phyloP scores from a whole-genome alignment of 2,113 vertebrate genomes.

The Tachycineta bicolor region DNA sequence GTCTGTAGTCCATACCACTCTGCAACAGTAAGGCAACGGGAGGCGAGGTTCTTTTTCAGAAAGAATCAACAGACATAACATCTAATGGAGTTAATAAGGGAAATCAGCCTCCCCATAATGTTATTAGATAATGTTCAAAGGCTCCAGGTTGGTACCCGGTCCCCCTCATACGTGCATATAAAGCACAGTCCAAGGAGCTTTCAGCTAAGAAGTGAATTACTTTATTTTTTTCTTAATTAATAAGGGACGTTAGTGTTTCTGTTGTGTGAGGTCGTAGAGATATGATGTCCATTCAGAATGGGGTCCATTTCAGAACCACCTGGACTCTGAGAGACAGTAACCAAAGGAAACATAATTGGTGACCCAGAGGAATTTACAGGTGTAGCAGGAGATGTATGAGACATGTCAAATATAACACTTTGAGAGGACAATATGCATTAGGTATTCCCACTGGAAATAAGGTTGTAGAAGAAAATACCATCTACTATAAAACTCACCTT shows the following conservation, averaged over 20 bases:
- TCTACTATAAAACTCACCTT: slow-evolving; percentile 78
- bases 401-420: not conserved
- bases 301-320: not conserved
- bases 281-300: rapidly evolving
- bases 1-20: not conserved
- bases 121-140: not conserved
- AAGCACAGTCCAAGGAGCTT: not conserved
- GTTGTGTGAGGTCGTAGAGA: not conserved
- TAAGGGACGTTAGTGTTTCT: not conserved
- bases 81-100: not conserved
- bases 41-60: not conserved
- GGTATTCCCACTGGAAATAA: not conserved
- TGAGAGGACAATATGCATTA: not conserved
- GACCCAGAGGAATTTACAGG: not conserved
- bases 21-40: not conserved
- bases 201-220: not conserved
- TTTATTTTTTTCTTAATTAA: not conserved
- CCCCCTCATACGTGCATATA: not conserved
- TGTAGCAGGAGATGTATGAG: not conserved
- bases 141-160: not conserved
- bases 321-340: not conserved
- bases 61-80: not conserved
- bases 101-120: not conserved
- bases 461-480: not conserved
- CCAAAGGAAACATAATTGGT: not conserved